Evolutionary conservation across 2,888 invertebrate species (phyloP), one percentile per base, ranked within the genome.

Genomic region (Luperina testacea): DNA sequence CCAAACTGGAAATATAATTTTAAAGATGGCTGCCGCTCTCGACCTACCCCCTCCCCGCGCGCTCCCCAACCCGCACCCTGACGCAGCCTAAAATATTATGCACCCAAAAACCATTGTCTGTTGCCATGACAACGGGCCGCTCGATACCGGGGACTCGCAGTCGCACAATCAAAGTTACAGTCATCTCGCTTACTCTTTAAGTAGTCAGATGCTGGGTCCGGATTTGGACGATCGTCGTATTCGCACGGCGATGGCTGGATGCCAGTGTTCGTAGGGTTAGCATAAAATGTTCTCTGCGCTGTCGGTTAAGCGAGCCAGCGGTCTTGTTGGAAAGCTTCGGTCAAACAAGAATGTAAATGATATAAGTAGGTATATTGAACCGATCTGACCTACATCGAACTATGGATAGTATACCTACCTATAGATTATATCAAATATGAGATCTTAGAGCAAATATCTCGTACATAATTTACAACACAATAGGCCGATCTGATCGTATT

Each of bases 51-150:
- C 92, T 92, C 93, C 92, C 92, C 91, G 91, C 91, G 89, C 93
- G 88, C 92, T 88, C 91, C 92, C 83, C 91, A 76, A 78, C 90
- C 92, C 92, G 89, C 90, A 89, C 92, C 94, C 94, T 94, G 94
- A 92, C 96, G 95, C 95, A 95, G 94, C 96, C 96, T 96, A 97
- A 97, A 97, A 97, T 97, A 97, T 97, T 97, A 97, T 97, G 97
- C 97, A 97, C 97, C 97, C 97, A 94, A 97, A 97, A 97, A 94
- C 96, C 96, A 96, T 96, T 97, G 96, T 96, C 97, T 96, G 97
- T 97, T 97, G 91, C 96, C 94, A 96, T 96, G 95, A 94, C 96
- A 93, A 97, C 97, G 91, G 88, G 79, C 94, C 96, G 96, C 96
- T 96, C 97, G 95, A 97, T 97, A 96, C 94, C 92, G 88, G 89